Base-by-base conservation (phyloP, 1,140 invertebrate genomes). In the Augochlora pura region DNA sequence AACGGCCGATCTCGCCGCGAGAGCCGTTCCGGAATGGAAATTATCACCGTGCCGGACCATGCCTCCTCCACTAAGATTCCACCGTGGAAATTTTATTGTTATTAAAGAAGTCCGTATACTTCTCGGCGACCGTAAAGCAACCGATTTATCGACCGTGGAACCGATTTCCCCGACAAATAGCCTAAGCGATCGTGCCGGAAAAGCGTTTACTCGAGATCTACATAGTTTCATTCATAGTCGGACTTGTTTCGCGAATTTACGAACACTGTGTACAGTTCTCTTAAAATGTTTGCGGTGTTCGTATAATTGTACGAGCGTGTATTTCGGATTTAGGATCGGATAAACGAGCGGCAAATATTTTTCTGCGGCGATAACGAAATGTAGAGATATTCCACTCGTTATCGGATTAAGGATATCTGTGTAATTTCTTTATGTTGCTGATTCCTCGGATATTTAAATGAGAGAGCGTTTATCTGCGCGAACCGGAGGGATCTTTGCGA, bases 181-280 rank as follows among this genome's bases (percentile, higher is more conserved):
- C 8, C 21, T n/a, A 4, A 1, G n/a, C 21, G n/a, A 46, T n/a
- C 0, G 7, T n/a, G 8, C 7, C 21, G 54, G 18, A 23, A 57
- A 57, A 57, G n/a, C n/a, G 54, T 57, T 9, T 57, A n/a, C 18
- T 21, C 0, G 4, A n/a, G 54, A 9, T 57, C 54, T 57, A 57
- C n/a, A 57, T 57, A 57, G 54, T n/a, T n/a, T n/a, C 21, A 57
- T 57, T 57, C 21, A 57, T n/a, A n/a, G n/a, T 1, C 5, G 4
- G 52, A n/a, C 6, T 54, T 54, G 16, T 4, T 16, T 52, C 32
- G 32, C 32, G 32, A 12, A 54, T 4, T n/a, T n/a, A n/a, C 21
- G 52, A 8, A 8, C 21, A 8, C 7, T 2, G 1, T 2, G 1
- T 7, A 21, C n/a, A n/a, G 2, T 7, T 9, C 6, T 1, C 1